Percentiles rank a stretch among this genome's conserved stretches.
phyloP scores from a whole-genome alignment of 92 coral and sea anemone species.

The Montipora capitata region DNA sequence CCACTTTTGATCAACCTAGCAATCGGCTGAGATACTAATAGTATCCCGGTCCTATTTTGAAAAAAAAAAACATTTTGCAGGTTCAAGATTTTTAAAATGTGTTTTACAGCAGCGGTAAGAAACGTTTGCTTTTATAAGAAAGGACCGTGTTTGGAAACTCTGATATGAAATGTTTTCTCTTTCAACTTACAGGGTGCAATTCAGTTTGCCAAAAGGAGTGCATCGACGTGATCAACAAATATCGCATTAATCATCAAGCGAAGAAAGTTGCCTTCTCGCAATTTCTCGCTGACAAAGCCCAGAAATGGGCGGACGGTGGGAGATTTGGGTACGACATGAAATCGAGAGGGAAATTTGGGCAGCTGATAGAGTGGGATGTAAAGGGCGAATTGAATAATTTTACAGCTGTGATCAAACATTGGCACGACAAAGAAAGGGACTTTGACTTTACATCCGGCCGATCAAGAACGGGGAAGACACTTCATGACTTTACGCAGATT shows the following conservation, averaged over 20 bases:
- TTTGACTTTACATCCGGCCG: constrained; percentile 78
- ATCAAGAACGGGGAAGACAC: constrained; percentile 83
- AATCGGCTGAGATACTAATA: no score
- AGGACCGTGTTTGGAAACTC: not conserved
- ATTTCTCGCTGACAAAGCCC: constrained; percentile 82
- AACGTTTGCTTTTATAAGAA: not conserved
- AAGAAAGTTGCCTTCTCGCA: constrained; percentile 78
- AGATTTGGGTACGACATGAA: constrained; percentile 92
- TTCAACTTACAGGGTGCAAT: constrained; percentile 71
- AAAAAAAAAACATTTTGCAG: no score
- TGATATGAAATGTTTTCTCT: not conserved
- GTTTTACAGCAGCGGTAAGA: no score
- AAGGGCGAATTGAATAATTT: constrained; percentile 82
- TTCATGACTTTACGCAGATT: constrained; percentile 91
- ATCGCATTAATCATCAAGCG: constrained; percentile 86
- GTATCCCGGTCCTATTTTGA: not conserved
- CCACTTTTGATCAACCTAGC: no score
- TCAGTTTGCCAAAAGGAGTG: constrained; percentile 82
- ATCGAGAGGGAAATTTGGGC: constrained; percentile 87
- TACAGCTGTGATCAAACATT: constrained; percentile 84
- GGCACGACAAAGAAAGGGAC: constrained; percentile 91
- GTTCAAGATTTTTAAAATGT: no score
- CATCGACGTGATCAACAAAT: constrained; percentile 83
- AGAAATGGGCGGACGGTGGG: constrained; percentile 91
- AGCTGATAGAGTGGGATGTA: constrained; percentile 94